Evolutionary conservation across 2,113 vertebrate species (phyloP).

Genomic region (Xenus cinereus): DNA sequence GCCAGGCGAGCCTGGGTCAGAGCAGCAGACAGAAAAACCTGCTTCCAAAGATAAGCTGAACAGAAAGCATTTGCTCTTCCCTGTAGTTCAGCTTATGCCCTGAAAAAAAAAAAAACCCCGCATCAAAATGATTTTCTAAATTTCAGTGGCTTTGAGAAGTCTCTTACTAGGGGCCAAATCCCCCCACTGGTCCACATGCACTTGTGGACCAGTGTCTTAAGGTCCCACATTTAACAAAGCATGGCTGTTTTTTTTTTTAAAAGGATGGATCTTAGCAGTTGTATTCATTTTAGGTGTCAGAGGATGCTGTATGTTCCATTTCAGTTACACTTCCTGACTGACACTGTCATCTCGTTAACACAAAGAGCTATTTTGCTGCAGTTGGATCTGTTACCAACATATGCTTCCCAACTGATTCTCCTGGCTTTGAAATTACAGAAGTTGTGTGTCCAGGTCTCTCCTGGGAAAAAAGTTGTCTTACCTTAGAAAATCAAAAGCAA

Average conservation of each 20-base stretch:
- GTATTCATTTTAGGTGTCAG: background rate
- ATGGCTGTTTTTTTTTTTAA: rapidly evolving
- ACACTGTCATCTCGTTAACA: background rate
- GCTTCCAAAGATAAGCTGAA: background rate
- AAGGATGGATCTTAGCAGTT: background rate
- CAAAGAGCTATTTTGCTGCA: background rate
- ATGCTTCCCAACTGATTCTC: background rate
- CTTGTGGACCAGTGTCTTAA: background rate
- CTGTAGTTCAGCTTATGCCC: background rate
- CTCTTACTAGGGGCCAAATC: background rate
- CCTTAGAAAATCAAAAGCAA: background rate
- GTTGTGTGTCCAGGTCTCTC: background rate
- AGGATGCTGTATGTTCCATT: background rate
- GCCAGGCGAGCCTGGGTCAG: background rate
- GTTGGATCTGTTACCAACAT: background rate
- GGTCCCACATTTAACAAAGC: background rate
- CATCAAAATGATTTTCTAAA: background rate
- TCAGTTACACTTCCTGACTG: background rate
- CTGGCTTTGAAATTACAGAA: background rate
- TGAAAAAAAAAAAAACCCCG: background rate
- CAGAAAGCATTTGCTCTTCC: background rate
- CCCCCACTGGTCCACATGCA: background rate
- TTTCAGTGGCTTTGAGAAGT: background rate
- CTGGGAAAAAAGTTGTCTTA: background rate
- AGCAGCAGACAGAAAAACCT: background rate